Conservation (phyloP, 1,140 invertebrate species). For the Brevipalpus yothersi region DNA sequence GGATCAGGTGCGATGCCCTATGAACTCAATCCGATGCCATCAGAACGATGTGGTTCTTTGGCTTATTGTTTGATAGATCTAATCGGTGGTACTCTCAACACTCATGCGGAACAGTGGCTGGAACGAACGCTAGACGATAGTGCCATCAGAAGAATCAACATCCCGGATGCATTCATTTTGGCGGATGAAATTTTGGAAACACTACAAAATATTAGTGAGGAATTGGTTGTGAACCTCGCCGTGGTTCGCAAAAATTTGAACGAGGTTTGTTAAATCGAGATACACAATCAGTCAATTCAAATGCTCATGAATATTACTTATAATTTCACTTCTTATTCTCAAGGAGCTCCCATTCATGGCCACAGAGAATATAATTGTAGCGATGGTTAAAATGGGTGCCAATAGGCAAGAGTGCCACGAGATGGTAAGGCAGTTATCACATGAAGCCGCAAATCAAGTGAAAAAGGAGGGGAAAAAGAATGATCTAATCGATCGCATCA, state of each 20-base stretch:
- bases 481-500: constrained; percentile 62
- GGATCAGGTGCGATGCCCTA: constrained; percentile 59
- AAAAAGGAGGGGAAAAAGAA: constrained; percentile 72
- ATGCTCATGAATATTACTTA: no score
- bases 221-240: constrained; percentile 79
- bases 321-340: no score
- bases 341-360: constrained; percentile 92
- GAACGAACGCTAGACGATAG: constrained; percentile 94
- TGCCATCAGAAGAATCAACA: constrained; percentile 62
- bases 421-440: constrained; percentile 70
- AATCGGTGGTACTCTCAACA: constrained; percentile 52
- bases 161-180: constrained; percentile 76
- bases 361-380: constrained; percentile 90
- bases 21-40: constrained; percentile 94
- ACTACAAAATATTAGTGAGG: constrained; percentile 71
- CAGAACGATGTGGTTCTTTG: constrained; percentile 72
- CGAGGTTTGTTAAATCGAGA: constrained; percentile 5
- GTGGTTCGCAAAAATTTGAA: constrained; percentile 17
- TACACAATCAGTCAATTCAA: no score
- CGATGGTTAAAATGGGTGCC: constrained; percentile 77
- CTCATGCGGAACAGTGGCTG: constrained; percentile 80
- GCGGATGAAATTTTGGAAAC: constrained; percentile 73
- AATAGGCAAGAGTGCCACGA: constrained; percentile 89
- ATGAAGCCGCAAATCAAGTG: constrained; percentile 63
- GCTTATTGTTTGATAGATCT: constrained; percentile 70